Percentiles rank a stretch among this genome's conserved stretches.
Conservation (phyloP, 2,113 vertebrate genomes). For the Prunella himalayana region DNA sequence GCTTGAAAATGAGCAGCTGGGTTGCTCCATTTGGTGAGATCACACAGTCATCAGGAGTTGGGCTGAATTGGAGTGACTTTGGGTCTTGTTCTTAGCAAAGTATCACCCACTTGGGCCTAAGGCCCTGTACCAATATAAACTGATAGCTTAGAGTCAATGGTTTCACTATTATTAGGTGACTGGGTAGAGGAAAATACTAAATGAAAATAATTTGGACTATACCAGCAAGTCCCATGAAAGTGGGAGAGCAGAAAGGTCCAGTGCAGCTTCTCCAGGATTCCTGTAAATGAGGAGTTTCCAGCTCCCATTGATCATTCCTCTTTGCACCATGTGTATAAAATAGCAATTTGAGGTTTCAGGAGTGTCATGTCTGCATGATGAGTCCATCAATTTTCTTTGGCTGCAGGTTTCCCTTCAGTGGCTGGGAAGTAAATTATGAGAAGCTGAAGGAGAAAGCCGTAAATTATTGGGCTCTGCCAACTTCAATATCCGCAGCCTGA, state of each 20-base stretch:
- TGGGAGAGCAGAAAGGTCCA: accelerated
- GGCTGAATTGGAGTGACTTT: not conserved
- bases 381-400: slow-evolving; percentile 53
- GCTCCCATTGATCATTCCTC: not conserved
- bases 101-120: not conserved
- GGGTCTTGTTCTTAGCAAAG: not conserved
- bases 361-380: slow-evolving; percentile 22
- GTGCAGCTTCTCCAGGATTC: not conserved
- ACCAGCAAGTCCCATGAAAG: not conserved
- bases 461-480: slow-evolving; percentile 52
- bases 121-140: not conserved
- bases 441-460: slow-evolving; percentile 55
- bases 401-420: slow-evolving; percentile 53
- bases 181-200: not conserved
- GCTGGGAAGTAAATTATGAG: slow-evolving; percentile 49
- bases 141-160: not conserved
- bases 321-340: slow-evolving; percentile 10
- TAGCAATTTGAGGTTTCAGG: not conserved
- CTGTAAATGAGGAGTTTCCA: not conserved
- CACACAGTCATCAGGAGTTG: not conserved
- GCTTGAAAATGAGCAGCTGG: not conserved
- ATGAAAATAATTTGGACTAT: not conserved
- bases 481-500: slow-evolving; percentile 43
- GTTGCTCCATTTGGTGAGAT: not conserved
- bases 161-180: not conserved